A percentile compares a stretch with the other conserved stretches of the same genome.
Evolutionary conservation across 1,140 invertebrate species (phyloP).

Genomic region (Drosophila murphyi): DNA sequence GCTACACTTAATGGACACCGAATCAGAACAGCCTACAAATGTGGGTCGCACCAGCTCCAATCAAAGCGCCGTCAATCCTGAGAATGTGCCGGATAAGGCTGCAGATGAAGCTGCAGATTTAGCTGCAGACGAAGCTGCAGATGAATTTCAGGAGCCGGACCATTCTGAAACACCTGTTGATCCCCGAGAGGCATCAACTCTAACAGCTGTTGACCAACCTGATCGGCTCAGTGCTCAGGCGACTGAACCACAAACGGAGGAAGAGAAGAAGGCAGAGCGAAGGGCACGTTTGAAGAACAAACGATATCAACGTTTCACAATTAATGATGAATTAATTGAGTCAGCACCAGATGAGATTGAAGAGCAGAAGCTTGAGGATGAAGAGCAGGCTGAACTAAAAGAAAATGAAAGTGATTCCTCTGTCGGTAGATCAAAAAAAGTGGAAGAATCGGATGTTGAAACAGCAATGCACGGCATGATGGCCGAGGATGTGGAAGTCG

Average conservation of each 20-base stretch:
- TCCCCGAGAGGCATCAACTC: too few relatives aligned
- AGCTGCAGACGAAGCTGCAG: too few relatives aligned
- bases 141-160: too few relatives aligned
- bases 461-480: background rate
- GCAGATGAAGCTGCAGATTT: too few relatives aligned
- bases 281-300: background rate
- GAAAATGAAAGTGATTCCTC: background rate
- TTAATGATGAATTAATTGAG: background rate
- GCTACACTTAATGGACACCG: background rate
- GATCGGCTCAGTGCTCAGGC: background rate
- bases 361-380: background rate
- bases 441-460: background rate
- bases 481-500: background rate
- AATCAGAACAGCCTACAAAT: background rate
- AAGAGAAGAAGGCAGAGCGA: background rate
- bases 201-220: too few relatives aligned
- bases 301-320: background rate
- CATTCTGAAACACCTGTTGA: too few relatives aligned
- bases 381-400: background rate
- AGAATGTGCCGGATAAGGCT: background rate
- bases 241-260: background rate
- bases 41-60: background rate
- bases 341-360: background rate
- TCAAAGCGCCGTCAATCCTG: background rate
- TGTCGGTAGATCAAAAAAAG: background rate